These are phyloP conservation scores for Menidia menidia DNA, from an alignment of 2,797 vertebrate genomes.

Conservation along the genomic window DNA sequence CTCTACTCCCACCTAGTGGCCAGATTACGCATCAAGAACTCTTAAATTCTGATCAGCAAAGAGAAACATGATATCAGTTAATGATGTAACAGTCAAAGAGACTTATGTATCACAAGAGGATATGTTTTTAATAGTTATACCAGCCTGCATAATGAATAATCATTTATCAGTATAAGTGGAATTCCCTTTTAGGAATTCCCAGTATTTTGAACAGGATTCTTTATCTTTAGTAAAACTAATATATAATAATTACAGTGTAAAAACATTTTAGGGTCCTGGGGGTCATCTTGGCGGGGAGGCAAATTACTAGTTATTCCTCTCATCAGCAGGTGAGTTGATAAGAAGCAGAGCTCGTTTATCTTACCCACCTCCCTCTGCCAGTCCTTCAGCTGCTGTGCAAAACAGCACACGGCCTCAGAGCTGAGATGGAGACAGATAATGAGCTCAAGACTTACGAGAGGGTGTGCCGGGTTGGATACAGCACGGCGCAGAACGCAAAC, in stretches of 20 bases:
- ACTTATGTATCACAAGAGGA: background rate
- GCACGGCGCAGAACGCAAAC: constrained; percentile 36
- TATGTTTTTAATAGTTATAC: background rate
- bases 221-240: constrained; percentile 8
- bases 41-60: background rate
- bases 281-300: constrained; percentile 19
- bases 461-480: constrained; percentile 46
- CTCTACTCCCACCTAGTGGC: constrained; percentile 62
- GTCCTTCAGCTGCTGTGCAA: constrained; percentile 49
- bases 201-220: background rate
- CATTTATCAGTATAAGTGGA: background rate
- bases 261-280: constrained; percentile 5
- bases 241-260: constrained; percentile 14
- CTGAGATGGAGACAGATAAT: constrained; percentile 56
- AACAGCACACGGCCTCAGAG: constrained; percentile 22
- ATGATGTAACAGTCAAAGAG: background rate
- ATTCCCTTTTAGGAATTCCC: background rate
- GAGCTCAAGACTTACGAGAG: constrained; percentile 35
- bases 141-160: background rate
- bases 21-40: constrained; percentile 3
- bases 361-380: constrained; percentile 45
- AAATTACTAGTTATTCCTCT: constrained; percentile 27
- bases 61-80: background rate
- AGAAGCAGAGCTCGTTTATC: constrained; percentile 59
- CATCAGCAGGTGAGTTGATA: constrained; percentile 31